Base-by-base conservation (phyloP, 23 tunicate species). In the Ciona savignyi region DNA sequence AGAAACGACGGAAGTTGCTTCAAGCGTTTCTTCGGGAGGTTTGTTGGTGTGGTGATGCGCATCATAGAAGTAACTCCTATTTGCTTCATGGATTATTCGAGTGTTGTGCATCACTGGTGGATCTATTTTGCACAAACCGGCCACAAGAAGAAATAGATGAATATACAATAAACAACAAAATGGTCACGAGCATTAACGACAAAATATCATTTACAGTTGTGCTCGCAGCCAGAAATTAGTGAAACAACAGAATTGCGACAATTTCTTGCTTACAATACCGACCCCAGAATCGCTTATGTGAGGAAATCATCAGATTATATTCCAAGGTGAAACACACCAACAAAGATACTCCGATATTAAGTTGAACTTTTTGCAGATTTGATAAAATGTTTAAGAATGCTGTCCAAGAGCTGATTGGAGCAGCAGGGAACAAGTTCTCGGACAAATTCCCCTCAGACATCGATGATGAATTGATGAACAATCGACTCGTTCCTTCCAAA, bases 1-100 rank as follows among this genome's bases (percentile, higher is more conserved):
- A 90, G 33, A 79, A 90, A 67, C 68, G 97, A 65, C 61, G 85
- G 34, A 73, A 69, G 63, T 90, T 90, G 66, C 35, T 90, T 24
- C 97, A 90, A 72, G 97, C 85, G 15, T 90, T 83, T 75, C 79
- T 90, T 9, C 67, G 97, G 79, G 86, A 84, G 74, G 97, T 90
- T 26, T 66, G 27, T 66, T 1, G 4, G 1, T 3, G 15, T 34
- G n/a, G n/a, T n/a, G n/a, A n/a, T n/a, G n/a, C n/a, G n/a, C n/a
- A n/a, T n/a, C n/a, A n/a, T n/a, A n/a, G n/a, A n/a, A n/a, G n/a
- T n/a, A n/a, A n/a, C n/a, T n/a, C n/a, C n/a, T n/a, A n/a, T n/a
- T n/a, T n/a, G n/a, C n/a, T n/a, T n/a, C n/a, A n/a, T n/a, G n/a
- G n/a, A n/a, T n/a, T n/a, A n/a, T n/a, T n/a, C n/a, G n/a, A n/a